Evolutionary conservation across 1,140 invertebrate genomes (phyloP).

Genomic region (Littorina saxatilis): DNA sequence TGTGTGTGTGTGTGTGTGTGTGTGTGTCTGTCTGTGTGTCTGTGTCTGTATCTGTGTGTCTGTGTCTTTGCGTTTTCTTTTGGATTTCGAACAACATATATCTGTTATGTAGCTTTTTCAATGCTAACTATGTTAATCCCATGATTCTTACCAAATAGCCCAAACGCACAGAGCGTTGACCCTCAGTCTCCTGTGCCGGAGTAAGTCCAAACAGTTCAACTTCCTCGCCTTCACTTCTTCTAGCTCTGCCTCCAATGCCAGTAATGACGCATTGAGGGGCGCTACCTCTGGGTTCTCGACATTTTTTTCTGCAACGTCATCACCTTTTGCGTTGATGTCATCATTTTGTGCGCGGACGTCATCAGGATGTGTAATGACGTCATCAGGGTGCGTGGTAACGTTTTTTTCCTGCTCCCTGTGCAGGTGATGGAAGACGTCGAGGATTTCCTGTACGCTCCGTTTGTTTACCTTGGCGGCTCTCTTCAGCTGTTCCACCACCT

Average conservation of each 20-base stretch:
- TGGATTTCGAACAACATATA: too few relatives aligned
- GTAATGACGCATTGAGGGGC: background rate
- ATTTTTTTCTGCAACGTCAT: background rate
- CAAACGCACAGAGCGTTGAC: background rate
- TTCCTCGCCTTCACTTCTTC: background rate
- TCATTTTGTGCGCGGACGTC: background rate
- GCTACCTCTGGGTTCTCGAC: background rate
- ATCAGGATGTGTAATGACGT: background rate
- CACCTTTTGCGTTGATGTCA: background rate
- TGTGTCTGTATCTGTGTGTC: background rate
- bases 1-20: background rate
- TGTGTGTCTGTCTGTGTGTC: background rate
- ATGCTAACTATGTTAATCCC: background rate
- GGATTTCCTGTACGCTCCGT: background rate
- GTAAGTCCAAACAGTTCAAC: background rate
- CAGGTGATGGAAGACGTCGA: background rate
- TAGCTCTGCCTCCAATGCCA: background rate
- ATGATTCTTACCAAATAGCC: conserved; percentile 6
- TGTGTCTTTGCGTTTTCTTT: background rate
- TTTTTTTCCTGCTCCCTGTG: background rate
- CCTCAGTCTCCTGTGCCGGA: background rate
- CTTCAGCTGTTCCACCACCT: background rate
- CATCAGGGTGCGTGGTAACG: background rate
- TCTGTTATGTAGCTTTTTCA: too few relatives aligned
- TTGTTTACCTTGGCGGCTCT: conserved; percentile 2